Conservation (phyloP, 2,888 invertebrate species). For the Liopterus haemorrhoidalis region DNA sequence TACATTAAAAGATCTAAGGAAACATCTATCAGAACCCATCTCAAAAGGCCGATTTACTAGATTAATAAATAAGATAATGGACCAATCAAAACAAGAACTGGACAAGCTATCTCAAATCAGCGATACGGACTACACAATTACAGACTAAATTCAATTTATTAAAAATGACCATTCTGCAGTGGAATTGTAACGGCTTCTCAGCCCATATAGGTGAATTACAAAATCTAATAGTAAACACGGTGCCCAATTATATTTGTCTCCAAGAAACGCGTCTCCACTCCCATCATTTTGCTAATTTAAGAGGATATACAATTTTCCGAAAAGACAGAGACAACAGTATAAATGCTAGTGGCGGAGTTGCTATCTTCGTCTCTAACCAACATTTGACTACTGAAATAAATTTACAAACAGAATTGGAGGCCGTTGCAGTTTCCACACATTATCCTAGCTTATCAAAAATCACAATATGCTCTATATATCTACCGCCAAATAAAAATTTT, state of each 20-base stretch:
- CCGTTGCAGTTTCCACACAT: conserved; percentile 6
- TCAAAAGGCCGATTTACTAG: too few species aligned
- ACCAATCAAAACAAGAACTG: too few species aligned
- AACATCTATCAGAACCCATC: too few species aligned
- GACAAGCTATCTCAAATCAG: too few species aligned
- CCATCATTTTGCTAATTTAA: neutral
- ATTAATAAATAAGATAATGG: too few species aligned
- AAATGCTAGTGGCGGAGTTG: conserved; percentile 11
- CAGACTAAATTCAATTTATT: too few species aligned
- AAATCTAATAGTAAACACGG: neutral
- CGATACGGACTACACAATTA: too few species aligned
- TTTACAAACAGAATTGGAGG: conserved; percentile 4
- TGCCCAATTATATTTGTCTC: conserved; percentile 5
- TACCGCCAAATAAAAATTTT: too few species aligned
- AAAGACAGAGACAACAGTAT: conserved; percentile 8
- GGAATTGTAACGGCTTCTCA: conserved; percentile 11
- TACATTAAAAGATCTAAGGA: too few species aligned
- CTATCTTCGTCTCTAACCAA: conserved; percentile 4
- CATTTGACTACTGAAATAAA: conserved; percentile 7
- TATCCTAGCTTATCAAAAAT: too few species aligned
- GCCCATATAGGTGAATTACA: conserved; percentile 5
- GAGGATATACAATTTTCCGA: conserved; percentile 5
- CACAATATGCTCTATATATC: too few species aligned
- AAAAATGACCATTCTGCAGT: conserved; percentile 11
- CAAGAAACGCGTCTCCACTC: conserved; percentile 10